Percentiles rank a stretch among this genome's conserved stretches.
Conservation (phyloP, 2,113 vertebrate genomes). For the Muntiacus muntjak region DNA sequence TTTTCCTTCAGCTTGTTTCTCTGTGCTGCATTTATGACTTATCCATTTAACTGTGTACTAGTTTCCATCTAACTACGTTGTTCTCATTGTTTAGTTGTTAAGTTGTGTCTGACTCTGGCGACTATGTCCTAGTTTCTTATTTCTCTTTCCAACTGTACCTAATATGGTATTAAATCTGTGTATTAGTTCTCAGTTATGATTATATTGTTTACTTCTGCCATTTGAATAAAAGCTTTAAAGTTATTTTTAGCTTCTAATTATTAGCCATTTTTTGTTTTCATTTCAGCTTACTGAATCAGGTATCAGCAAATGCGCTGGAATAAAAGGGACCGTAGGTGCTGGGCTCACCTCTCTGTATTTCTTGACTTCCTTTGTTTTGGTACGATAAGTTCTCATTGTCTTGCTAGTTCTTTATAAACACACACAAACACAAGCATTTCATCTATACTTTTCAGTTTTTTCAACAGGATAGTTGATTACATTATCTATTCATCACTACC, state of each 20-base stretch:
- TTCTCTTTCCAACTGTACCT: background rate
- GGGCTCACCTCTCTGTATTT: background rate
- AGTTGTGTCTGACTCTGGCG: background rate
- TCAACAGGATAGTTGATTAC: background rate
- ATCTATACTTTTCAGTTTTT: background rate
- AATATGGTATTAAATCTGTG: background rate
- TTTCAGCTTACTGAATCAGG: background rate
- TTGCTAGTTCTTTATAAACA: background rate
- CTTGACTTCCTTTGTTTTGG: background rate
- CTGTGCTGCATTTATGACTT: background rate
- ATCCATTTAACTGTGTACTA: background rate
- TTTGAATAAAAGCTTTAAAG: background rate
- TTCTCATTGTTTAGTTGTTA: background rate
- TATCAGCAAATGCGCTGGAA: background rate
- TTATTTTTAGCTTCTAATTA: background rate
- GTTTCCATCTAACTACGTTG: background rate
- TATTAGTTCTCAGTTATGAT: background rate
- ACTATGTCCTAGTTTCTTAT: background rate
- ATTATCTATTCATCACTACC: background rate
- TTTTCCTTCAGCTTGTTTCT: background rate
- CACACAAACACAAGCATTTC: background rate
- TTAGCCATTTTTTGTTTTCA: background rate
- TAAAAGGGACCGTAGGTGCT: background rate
- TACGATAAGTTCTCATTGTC: background rate
- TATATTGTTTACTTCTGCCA: background rate